Evolutionary conservation across 2,113 vertebrate genomes (phyloP).

Genomic region (Tachuris rubrigastra): DNA sequence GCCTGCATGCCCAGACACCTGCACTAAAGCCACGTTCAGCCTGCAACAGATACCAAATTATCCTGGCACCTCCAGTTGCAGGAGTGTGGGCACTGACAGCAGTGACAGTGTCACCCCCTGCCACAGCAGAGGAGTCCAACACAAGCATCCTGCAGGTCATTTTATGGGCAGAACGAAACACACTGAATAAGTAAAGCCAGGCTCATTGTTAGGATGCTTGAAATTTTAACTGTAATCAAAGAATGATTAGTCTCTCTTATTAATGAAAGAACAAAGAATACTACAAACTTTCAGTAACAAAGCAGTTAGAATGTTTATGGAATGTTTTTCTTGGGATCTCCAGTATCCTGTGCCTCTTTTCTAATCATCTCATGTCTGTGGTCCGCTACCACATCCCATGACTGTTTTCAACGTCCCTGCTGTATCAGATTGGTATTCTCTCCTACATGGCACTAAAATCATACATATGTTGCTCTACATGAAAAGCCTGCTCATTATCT

Average conservation of each 20-base stretch:
- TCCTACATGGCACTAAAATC: fast-evolving
- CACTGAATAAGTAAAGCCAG: fast-evolving
- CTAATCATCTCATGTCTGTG: not conserved
- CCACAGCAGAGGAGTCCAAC: fast-evolving
- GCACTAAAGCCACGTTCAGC: not conserved
- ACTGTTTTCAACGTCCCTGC: not conserved
- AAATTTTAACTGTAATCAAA: not conserved
- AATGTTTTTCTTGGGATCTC: not conserved
- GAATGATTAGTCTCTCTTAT: not conserved
- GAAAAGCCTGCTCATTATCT: not conserved
- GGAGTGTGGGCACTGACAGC: not conserved
- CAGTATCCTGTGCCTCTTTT: not conserved
- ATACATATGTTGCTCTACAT: not conserved
- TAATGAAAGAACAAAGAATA: not conserved
- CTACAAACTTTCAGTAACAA: not conserved
- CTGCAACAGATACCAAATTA: not conserved
- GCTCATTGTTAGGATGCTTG: too few species aligned
- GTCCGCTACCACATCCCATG: not conserved
- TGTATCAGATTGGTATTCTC: not conserved
- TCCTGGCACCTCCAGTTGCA: too few species aligned
- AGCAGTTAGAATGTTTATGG: not conserved
- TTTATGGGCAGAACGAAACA: not conserved
- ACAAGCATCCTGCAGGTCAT: too few species aligned
- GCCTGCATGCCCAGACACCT: too few species aligned
- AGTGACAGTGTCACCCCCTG: fast-evolving